Percentiles rank a stretch among this genome's conserved stretches.
Evolutionary conservation across 2,888 invertebrate species (phyloP).

Genomic region (Sphaerophoria taeniata): DNA sequence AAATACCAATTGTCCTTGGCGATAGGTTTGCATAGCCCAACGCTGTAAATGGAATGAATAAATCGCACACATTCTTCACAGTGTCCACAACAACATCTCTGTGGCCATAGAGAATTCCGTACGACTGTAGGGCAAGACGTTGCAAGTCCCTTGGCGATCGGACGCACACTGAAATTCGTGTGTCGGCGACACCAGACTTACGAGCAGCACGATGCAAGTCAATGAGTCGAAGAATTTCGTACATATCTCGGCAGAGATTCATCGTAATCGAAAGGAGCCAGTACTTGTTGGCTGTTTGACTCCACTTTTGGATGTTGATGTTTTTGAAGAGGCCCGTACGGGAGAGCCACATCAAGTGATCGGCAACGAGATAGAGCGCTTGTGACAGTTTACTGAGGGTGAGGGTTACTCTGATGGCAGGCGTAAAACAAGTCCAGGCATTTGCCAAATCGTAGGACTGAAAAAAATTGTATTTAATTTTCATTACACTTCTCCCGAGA

Average conservation of each 20-base stretch:
- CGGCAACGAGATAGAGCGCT: constrained; percentile 91
- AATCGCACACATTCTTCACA: constrained; percentile 92
- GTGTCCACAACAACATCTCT: constrained; percentile 91
- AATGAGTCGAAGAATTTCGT: constrained; percentile 89
- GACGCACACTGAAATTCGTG: constrained; percentile 76
- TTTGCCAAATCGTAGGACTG: constrained; percentile 94
- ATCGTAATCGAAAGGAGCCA: constrained; percentile 93
- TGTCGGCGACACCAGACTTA: constrained; percentile 79
- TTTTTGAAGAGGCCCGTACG: constrained; percentile 87
- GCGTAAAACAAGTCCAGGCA: constrained; percentile 92
- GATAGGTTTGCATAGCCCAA: constrained; percentile 91
- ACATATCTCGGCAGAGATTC: constrained; percentile 92
- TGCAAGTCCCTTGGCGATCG: constrained; percentile 77
- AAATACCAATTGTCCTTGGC: constrained; percentile 89
- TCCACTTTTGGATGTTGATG: constrained; percentile 91
- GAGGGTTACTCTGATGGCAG: constrained; percentile 87
- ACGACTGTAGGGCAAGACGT: constrained; percentile 78
- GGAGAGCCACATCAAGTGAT: constrained; percentile 94
- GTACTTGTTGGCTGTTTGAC: constrained; percentile 89
- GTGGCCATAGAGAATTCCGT: constrained; percentile 80
- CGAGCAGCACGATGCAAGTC: constrained; percentile 84
- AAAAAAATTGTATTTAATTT: constrained; percentile 4
- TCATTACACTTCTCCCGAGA: not conserved
- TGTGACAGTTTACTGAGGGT: constrained; percentile 91
- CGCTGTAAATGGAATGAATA: constrained; percentile 93